These are phyloP conservation scores for Tachuris rubrigastra DNA, from an alignment of 2,113 vertebrate genomes.

Conservation along the genomic window DNA sequence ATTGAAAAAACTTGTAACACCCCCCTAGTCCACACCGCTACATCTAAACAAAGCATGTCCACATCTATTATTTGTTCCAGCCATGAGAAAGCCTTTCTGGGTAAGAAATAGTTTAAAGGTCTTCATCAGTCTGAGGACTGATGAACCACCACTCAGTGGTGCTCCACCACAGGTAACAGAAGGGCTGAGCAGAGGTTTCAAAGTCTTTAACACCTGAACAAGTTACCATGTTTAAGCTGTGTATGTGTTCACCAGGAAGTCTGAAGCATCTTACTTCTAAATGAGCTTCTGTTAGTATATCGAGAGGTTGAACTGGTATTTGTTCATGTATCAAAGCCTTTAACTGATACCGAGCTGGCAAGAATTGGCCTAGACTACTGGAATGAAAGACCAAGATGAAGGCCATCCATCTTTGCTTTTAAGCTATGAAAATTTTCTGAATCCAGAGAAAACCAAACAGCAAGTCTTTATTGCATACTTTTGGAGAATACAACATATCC, in stretches of 20 bases:
- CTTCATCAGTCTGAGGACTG: neutral
- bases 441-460: neutral
- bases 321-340: neutral
- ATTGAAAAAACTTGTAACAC: neutral
- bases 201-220: neutral
- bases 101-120: neutral
- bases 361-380: neutral
- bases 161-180: neutral
- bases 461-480: neutral
- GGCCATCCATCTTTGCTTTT: neutral
- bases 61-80: neutral
- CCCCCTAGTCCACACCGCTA: neutral
- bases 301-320: neutral
- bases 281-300: too few relatives aligned
- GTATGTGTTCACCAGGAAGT: neutral
- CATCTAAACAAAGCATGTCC: neutral
- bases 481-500: neutral
- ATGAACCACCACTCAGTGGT: neutral
- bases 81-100: neutral
- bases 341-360: neutral
- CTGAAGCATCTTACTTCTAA: neutral
- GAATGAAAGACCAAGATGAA: neutral
- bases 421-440: neutral
- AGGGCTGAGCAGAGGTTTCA: neutral
- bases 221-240: neutral